Evolutionary conservation across 2,113 vertebrate species (phyloP).

Genomic region (Zosterops borbonicus): DNA sequence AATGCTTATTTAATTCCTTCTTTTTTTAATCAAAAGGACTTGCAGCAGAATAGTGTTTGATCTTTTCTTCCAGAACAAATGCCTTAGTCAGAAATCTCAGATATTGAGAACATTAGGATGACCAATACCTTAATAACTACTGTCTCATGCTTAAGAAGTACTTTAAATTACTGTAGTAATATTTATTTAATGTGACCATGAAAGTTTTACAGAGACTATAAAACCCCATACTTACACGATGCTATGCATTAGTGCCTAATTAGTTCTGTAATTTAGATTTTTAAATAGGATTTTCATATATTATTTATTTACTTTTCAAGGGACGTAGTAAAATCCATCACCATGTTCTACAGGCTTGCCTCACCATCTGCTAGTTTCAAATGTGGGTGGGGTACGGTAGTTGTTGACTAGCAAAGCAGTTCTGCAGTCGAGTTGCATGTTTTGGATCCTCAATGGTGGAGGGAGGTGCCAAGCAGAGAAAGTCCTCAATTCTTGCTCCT

Average conservation of each 20-base stretch:
- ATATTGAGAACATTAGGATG: background rate
- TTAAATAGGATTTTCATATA: background rate
- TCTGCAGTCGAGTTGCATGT: background rate
- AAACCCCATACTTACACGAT: background rate
- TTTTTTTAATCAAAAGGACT: background rate
- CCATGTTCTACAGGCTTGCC: background rate
- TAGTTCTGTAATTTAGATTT: background rate
- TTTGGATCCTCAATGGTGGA: background rate
- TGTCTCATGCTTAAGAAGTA: background rate
- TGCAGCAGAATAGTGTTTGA: background rate
- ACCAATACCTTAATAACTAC: background rate
- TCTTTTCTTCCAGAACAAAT: background rate
- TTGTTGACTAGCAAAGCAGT: constrained; percentile 18
- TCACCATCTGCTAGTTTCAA: constrained; percentile 28
- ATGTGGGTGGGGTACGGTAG: background rate
- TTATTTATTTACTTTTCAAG: constrained; percentile 30
- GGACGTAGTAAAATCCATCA: constrained; percentile 4
- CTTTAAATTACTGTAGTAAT: background rate
- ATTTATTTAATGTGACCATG: background rate
- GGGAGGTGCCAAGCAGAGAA: background rate
- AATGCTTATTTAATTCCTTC: background rate
- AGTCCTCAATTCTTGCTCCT: background rate
- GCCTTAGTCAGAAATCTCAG: background rate
- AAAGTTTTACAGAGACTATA: background rate
- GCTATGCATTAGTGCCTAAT: background rate